These are phyloP conservation scores for Vidua chalybeata DNA, from an alignment of 2,113 vertebrate genomes.

Conservation along the genomic window DNA sequence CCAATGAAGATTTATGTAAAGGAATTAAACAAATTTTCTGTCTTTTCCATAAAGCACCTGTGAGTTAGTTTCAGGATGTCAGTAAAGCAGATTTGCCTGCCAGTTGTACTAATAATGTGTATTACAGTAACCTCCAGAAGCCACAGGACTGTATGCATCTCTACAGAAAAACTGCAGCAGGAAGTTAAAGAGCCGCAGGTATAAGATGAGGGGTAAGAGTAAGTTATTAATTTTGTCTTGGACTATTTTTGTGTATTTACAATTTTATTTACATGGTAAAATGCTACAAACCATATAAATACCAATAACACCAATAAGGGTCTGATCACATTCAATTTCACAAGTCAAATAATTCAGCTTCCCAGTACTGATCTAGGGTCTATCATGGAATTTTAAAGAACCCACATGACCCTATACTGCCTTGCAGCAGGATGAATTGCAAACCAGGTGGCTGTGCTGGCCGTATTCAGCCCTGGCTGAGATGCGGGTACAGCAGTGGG, in stretches of 20 bases:
- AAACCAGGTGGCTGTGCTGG: not conserved
- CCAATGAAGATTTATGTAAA: not conserved
- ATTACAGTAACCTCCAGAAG: not conserved
- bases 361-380: not conserved
- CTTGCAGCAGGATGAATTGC: not conserved
- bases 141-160: not conserved
- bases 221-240: not conserved
- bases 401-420: too few relatives aligned
- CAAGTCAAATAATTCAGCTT: not conserved
- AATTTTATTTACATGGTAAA: not conserved
- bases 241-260: not conserved
- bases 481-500: not conserved
- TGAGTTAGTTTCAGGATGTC: not conserved
- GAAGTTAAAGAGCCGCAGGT: not conserved
- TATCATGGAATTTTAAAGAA: not conserved
- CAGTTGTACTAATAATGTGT: not conserved
- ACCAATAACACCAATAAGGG: not conserved
- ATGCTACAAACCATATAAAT: not conserved
- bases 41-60: not conserved
- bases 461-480: not conserved
- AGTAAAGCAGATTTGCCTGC: not conserved
- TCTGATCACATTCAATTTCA: not conserved
- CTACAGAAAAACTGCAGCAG: not conserved
- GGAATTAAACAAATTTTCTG: not conserved
- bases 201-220: not conserved